phyloP scores from a whole-genome alignment of 2,888 invertebrate species.

The Colostygia pectinataria region DNA sequence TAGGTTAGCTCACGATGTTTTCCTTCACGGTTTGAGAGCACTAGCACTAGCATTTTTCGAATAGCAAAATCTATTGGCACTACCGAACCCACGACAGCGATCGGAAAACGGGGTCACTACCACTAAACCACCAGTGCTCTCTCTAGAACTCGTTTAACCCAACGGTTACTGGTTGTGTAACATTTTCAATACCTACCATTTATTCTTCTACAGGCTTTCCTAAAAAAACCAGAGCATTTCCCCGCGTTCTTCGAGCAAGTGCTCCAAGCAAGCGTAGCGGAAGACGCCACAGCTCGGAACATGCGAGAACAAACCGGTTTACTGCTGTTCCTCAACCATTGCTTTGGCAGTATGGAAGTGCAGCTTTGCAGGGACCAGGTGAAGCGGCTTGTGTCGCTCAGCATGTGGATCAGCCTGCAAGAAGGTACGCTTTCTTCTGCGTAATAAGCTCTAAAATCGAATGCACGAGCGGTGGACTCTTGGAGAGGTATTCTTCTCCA shows the following conservation, averaged over 20 bases:
- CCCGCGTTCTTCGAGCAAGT: constrained; percentile 92
- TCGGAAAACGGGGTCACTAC: too few species aligned
- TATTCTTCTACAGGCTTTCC: constrained; percentile 85
- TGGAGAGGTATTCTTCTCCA: too few species aligned
- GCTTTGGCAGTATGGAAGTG: constrained; percentile 99
- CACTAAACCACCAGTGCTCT: too few species aligned
- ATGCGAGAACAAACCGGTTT: constrained; percentile 92
- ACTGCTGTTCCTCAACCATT: constrained; percentile 96
- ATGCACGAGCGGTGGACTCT: too few species aligned
- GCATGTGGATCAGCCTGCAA: constrained; percentile 92
- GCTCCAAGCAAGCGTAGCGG: constrained; percentile 87
- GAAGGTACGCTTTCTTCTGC: constrained; percentile 6
- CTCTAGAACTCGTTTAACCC: too few species aligned
- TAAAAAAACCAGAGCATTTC: constrained; percentile 89
- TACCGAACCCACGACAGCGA: too few species aligned
- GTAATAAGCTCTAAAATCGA: neutral
- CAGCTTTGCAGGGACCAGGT: constrained; percentile 96
- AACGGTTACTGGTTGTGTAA: too few species aligned
- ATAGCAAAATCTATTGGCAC: neutral
- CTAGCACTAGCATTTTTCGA: too few species aligned
- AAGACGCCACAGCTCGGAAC: constrained; percentile 66
- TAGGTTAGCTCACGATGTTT: too few species aligned
- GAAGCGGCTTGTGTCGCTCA: constrained; percentile 94
- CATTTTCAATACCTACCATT: neutral
- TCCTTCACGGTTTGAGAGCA: too few species aligned